phyloP scores from a whole-genome alignment of 1,140 invertebrate genomes.

The Globodera rostochiensis region DNA sequence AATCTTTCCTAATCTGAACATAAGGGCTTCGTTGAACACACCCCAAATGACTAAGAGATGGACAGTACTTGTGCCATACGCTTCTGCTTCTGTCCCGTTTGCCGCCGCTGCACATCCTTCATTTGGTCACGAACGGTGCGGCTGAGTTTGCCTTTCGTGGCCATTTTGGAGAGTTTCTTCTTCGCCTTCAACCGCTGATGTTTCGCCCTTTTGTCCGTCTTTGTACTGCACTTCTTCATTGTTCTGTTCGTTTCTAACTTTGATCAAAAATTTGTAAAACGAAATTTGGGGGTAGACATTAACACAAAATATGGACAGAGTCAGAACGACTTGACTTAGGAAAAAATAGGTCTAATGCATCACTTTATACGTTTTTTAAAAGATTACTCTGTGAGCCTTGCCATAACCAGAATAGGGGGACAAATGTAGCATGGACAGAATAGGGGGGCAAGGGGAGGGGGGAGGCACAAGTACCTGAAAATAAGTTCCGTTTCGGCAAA shows the following conservation, averaged over 20 bases:
- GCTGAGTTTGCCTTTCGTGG: constrained; percentile 13
- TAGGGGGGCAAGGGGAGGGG: too few relatives aligned
- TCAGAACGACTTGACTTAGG: too few relatives aligned
- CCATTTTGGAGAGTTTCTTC: constrained; percentile 21
- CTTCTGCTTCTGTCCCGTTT: not conserved
- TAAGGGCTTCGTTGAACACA: not conserved
- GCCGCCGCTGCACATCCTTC: constrained; percentile 6
- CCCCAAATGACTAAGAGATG: too few relatives aligned
- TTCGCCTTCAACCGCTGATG: constrained; percentile 19
- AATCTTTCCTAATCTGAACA: constrained; percentile 25
- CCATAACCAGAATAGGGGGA: too few relatives aligned
- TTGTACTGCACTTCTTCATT: not conserved
- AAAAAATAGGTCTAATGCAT: too few relatives aligned
- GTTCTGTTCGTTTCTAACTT: not conserved
- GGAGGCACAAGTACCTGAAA: too few relatives aligned
- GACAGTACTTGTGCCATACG: not conserved
- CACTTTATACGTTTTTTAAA: too few relatives aligned
- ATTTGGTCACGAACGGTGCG: constrained; percentile 18
- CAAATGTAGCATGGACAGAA: too few relatives aligned
- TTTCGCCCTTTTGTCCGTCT: not conserved
- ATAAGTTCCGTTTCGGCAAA: too few relatives aligned
- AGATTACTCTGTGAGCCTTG: too few relatives aligned
- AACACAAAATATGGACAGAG: too few relatives aligned
- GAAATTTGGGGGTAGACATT: not conserved
- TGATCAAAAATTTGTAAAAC: not conserved